Conservation (phyloP, 2,113 vertebrate genomes). For the Gymnarchus niloticus region DNA sequence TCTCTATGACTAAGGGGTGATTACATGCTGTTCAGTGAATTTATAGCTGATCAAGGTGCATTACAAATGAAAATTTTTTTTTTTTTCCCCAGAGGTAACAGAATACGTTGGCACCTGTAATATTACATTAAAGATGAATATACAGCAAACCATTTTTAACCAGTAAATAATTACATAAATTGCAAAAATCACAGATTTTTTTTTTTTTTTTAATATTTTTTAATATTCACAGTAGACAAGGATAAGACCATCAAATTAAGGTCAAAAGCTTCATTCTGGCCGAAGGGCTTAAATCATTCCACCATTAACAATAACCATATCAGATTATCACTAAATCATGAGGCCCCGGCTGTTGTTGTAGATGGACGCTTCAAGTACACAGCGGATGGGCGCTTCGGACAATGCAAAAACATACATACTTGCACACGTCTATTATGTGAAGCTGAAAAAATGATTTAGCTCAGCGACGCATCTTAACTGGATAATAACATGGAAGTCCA, state of each 20-base stretch:
- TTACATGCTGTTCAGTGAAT: neutral
- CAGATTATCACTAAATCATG: neutral
- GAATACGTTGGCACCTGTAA: neutral
- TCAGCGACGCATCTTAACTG: neutral
- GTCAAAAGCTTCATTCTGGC: constrained; percentile 1
- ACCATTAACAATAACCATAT: neutral
- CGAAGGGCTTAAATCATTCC: constrained; percentile 8
- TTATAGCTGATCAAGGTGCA: neutral
- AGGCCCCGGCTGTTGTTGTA: neutral
- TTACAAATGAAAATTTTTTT: neutral
- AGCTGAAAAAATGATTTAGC: neutral
- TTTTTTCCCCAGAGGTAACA: neutral
- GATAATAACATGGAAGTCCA: constrained; percentile 1
- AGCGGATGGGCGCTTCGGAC: neutral
- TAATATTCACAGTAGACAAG: neutral
- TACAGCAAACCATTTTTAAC: neutral
- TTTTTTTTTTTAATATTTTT: neutral
- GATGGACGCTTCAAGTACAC: neutral
- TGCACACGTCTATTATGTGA: neutral
- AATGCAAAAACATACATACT: neutral
- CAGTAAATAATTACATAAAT: neutral
- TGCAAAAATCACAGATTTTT: neutral
- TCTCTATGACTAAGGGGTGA: neutral
- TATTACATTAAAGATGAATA: neutral
- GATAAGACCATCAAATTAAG: constrained; percentile 7